Evolutionary conservation across 2,888 invertebrate genomes (phyloP).

Genomic region (Allophyes oxyacanthae): DNA sequence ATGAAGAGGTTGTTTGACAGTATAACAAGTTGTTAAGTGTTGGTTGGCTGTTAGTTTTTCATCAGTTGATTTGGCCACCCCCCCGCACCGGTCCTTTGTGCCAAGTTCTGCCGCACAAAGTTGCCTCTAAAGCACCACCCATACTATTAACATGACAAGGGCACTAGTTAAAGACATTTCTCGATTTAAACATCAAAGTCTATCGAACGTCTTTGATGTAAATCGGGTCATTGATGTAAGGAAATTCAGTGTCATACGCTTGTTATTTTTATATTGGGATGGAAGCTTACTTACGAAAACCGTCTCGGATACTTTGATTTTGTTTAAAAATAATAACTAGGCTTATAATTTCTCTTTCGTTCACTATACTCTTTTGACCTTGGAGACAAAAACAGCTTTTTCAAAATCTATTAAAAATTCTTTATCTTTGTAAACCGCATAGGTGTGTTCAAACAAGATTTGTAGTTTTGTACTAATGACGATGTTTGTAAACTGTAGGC

Average conservation of each 20-base stretch:
- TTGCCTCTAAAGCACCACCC: conserved; percentile 68
- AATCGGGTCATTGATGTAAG: conserved; percentile 81
- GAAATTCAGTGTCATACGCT: conserved; percentile 66
- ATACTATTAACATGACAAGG: conserved; percentile 72
- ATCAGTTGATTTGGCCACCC: conserved; percentile 61
- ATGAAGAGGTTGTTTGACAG: conserved; percentile 11
- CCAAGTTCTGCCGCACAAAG: conserved; percentile 66
- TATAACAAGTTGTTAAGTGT: conserved; percentile 18
- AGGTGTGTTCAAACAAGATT: conserved; percentile 10
- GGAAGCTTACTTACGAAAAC: conserved; percentile 15
- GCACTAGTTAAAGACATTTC: conserved; percentile 73
- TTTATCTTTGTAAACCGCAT: neutral
- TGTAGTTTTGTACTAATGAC: conserved; percentile 44
- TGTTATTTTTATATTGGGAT: conserved; percentile 42
- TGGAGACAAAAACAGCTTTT: neutral
- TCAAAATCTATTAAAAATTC: neutral
- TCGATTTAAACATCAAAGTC: conserved; percentile 84
- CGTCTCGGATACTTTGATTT: neutral
- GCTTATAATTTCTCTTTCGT: too few relatives aligned
- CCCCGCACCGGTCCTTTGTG: conserved; percentile 68
- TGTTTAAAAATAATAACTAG: too few relatives aligned
- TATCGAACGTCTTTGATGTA: conserved; percentile 81
- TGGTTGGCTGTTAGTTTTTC: conserved; percentile 68
- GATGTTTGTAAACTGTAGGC: conserved; percentile 57
- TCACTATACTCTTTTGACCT: too few relatives aligned